These are phyloP conservation scores for Danionella cerebrum DNA, from an alignment of 2,113 vertebrate species.

Conservation along the genomic window DNA sequence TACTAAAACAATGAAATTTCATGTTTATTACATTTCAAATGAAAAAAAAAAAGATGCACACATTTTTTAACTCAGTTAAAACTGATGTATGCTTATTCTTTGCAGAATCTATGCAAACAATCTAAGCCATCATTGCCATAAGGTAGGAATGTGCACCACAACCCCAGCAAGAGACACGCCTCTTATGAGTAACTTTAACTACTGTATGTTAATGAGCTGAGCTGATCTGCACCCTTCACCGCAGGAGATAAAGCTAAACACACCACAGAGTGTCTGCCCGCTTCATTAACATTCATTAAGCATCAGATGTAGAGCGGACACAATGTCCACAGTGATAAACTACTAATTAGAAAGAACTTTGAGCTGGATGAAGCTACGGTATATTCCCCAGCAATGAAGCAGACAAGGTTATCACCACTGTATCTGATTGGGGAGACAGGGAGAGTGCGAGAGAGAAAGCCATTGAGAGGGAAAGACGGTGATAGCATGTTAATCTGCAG, in stretches of 20 bases:
- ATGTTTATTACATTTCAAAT: too few species aligned
- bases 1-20: too few species aligned
- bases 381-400: neutral
- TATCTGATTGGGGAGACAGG: neutral
- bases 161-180: constrained; percentile 1
- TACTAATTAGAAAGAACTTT: constrained; percentile 10
- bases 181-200: constrained; percentile 25
- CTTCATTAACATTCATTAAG: constrained; percentile 15
- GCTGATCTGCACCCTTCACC: constrained; percentile 18
- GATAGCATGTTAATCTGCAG: neutral
- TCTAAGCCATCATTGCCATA: constrained; percentile 17
- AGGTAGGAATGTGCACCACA: constrained; percentile 8
- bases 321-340: constrained; percentile 5
- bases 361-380: neutral
- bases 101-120: neutral
- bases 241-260: constrained; percentile 17
- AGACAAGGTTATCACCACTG: neutral
- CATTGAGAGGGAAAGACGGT: neutral
- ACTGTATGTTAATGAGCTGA: constrained; percentile 37
- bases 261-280: constrained; percentile 20
- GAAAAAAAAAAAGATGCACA: too few species aligned
- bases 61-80: too few species aligned
- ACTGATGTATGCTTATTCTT: too few species aligned
- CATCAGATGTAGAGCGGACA: neutral
- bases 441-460: neutral